Evolutionary conservation across 2,888 invertebrate genomes (phyloP).

Genomic region (Synergus umbraculus): DNA sequence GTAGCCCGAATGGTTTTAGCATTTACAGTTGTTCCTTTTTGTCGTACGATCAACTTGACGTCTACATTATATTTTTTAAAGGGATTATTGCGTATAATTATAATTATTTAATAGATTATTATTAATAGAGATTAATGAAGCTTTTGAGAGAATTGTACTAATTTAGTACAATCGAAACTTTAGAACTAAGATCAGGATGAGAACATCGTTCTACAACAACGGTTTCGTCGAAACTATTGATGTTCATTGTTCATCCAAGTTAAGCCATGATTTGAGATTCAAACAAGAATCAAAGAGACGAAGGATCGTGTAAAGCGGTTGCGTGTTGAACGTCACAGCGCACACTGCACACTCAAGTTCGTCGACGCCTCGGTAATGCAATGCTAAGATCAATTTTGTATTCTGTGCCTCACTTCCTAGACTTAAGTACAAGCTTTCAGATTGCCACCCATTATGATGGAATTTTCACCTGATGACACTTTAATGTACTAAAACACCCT

Average conservation of each 20-base stretch:
- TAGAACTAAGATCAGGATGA: neutral
- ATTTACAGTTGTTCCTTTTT: too few species aligned
- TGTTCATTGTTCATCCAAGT: constrained; percentile 38
- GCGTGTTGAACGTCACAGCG: constrained; percentile 15
- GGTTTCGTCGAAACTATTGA: constrained; percentile 33
- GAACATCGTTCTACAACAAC: constrained; percentile 2
- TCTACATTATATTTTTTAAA: too few species aligned
- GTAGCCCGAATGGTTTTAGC: too few species aligned
- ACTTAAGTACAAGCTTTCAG: constrained; percentile 22
- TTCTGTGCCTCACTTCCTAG: constrained; percentile 53
- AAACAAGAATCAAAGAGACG: constrained; percentile 37
- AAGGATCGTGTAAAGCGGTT: constrained; percentile 33
- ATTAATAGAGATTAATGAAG: neutral
- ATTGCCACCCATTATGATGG: constrained; percentile 11
- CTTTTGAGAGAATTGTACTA: neutral
- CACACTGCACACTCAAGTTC: constrained; percentile 10
- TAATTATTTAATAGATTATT: too few species aligned
- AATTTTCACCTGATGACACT: constrained; percentile 9
- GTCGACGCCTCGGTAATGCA: constrained; percentile 53
- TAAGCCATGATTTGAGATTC: constrained; percentile 28
- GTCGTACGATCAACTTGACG: too few species aligned
- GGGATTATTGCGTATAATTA: too few species aligned
- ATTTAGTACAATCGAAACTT: neutral
- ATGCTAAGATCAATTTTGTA: constrained; percentile 64
- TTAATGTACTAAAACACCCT: neutral